Conservation (phyloP, 2,113 vertebrate species). For the Alligator mississippiensis region DNA sequence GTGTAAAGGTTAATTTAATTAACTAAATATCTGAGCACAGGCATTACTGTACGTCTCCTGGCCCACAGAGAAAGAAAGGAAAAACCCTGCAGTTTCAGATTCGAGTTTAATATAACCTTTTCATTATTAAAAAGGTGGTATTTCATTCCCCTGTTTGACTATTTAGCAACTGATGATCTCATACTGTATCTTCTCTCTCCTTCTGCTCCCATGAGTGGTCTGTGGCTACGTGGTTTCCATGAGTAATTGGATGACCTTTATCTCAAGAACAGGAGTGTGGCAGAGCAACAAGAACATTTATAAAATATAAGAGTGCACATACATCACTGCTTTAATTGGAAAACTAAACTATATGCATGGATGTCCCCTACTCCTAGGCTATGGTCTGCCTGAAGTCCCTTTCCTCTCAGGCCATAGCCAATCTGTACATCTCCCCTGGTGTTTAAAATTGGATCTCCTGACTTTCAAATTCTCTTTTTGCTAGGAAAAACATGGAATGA, state of each 20-base stretch:
- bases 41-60: background rate
- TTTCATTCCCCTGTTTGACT: slow-evolving; percentile 25
- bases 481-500: background rate
- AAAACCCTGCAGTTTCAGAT: background rate
- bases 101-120: slow-evolving; percentile 53
- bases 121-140: slow-evolving; percentile 23
- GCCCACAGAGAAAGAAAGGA: background rate
- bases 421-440: background rate
- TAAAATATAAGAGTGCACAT: background rate
- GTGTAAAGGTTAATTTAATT: slow-evolving; percentile 29
- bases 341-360: background rate
- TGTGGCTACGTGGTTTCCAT: background rate
- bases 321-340: background rate
- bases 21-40: background rate
- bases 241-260: slow-evolving; percentile 54
- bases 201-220: background rate
- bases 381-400: background rate
- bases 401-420: background rate
- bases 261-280: background rate
- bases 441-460: accelerated
- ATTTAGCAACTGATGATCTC: background rate
- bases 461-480: background rate
- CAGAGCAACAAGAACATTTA: background rate
- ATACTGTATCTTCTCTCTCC: background rate
- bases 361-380: background rate